Evolutionary conservation across 2,888 invertebrate genomes (phyloP).

Genomic region (Andrena hattorfiana): DNA sequence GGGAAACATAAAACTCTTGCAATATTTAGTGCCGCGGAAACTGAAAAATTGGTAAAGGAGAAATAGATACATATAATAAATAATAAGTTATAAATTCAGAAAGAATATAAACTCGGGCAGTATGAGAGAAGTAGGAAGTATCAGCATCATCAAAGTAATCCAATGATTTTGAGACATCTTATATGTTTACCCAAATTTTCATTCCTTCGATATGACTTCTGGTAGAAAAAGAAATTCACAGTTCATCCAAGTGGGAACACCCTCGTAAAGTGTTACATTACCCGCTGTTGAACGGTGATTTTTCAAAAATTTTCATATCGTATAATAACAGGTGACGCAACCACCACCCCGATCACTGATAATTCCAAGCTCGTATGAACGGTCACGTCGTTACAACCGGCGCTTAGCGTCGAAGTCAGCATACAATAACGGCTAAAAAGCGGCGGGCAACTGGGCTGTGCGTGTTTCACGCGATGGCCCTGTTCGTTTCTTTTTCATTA

Average conservation of each 20-base stretch:
- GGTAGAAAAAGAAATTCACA: not conserved
- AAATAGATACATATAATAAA: no score
- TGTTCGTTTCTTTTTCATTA: conserved; percentile 27
- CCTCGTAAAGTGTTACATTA: not conserved
- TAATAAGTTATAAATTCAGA: no score
- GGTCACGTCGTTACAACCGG: conserved; percentile 30
- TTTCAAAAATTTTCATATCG: conserved; percentile 9
- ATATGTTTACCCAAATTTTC: not conserved
- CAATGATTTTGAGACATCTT: no score
- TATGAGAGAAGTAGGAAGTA: no score
- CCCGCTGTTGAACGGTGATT: not conserved
- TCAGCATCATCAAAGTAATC: no score
- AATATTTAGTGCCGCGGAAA: no score
- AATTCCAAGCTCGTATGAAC: conserved; percentile 37
- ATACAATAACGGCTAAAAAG: conserved; percentile 38
- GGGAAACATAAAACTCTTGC: no score
- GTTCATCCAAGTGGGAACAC: not conserved
- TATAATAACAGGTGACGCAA: not conserved
- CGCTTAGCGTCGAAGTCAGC: conserved; percentile 38
- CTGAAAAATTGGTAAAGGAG: no score
- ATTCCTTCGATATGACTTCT: not conserved
- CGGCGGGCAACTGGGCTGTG: not conserved
- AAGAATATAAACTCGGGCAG: no score
- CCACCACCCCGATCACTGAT: conserved; percentile 27
- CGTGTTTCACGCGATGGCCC: conserved; percentile 53